phyloP scores from a whole-genome alignment of 2,113 vertebrate genomes.

The Gallinago media region DNA sequence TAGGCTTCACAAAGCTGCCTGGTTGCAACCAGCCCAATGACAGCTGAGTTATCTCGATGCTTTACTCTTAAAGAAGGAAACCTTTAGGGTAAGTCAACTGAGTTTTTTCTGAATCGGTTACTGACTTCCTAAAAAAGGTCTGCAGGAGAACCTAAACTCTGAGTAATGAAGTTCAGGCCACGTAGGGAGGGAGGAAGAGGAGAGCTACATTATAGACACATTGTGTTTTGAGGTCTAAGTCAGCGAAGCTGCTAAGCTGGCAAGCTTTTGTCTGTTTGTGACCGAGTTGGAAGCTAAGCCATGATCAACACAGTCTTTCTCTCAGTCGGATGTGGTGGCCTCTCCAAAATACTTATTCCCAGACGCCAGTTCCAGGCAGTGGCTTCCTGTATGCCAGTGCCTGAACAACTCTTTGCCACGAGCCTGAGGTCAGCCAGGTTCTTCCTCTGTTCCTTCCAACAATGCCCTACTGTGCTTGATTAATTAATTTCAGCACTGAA shows the following conservation, averaged over 20 bases:
- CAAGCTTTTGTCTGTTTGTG: not conserved
- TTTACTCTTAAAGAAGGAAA: not conserved
- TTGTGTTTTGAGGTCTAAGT: not conserved
- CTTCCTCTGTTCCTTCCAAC: not conserved
- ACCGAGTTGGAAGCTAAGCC: not conserved
- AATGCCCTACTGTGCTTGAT: not conserved
- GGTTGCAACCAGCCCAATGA: not conserved
- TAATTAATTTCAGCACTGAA: not conserved
- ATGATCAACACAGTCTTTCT: not conserved
- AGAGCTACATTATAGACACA: rapidly evolving
- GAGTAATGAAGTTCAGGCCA: not conserved
- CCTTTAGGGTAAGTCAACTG: not conserved
- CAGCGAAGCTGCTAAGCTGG: not conserved
- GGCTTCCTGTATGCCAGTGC: not conserved
- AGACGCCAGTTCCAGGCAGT: not conserved
- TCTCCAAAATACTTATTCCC: not conserved
- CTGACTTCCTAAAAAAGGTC: not conserved
- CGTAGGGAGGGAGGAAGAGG: not conserved
- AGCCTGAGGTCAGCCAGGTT: not conserved
- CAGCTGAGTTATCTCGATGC: not conserved
- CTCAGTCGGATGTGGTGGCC: not conserved
- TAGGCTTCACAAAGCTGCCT: not conserved
- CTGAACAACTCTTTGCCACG: not conserved
- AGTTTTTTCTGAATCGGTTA: not conserved
- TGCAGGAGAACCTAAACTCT: not conserved